phyloP scores from a whole-genome alignment of 2,888 invertebrate genomes.

The Pecten maximus region DNA sequence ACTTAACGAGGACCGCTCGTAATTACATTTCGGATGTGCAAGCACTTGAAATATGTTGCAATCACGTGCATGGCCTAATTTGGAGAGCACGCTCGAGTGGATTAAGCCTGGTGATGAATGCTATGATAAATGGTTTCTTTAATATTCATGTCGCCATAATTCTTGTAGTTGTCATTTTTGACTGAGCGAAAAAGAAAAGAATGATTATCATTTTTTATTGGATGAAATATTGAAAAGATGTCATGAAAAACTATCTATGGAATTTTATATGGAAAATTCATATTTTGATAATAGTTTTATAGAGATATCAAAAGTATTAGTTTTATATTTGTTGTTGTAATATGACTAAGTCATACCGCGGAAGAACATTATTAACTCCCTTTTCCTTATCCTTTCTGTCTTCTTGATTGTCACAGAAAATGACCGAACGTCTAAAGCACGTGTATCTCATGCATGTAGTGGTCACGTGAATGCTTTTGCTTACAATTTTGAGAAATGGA shows the following conservation, averaged over 20 bases:
- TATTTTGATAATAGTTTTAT: not conserved
- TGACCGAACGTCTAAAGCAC: too few relatives aligned
- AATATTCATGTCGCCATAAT: constrained; percentile 35
- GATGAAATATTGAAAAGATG: not conserved
- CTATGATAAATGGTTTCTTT: constrained; percentile 16
- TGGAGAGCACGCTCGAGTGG: constrained; percentile 20
- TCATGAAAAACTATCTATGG: not conserved
- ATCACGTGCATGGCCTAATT: constrained; percentile 32
- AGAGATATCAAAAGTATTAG: not conserved
- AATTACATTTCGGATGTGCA: constrained; percentile 33
- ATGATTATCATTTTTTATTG: not conserved
- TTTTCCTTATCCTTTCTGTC: too few relatives aligned
- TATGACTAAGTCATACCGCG: too few relatives aligned
- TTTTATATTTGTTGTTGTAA: too few relatives aligned
- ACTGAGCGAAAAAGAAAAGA: not conserved
- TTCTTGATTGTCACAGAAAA: too few relatives aligned
- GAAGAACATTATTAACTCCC: too few relatives aligned
- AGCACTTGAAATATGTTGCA: constrained; percentile 13
- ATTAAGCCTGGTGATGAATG: not conserved
- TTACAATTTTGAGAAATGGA: too few relatives aligned
- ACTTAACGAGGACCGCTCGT: constrained; percentile 25
- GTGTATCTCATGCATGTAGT: too few relatives aligned
- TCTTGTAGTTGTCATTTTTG: constrained; percentile 30
- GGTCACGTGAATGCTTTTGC: too few relatives aligned
- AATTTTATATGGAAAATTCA: not conserved